Conservation (phyloP, 53 echinoderm and acorn worm species). For the Echinometra lucunter region DNA sequence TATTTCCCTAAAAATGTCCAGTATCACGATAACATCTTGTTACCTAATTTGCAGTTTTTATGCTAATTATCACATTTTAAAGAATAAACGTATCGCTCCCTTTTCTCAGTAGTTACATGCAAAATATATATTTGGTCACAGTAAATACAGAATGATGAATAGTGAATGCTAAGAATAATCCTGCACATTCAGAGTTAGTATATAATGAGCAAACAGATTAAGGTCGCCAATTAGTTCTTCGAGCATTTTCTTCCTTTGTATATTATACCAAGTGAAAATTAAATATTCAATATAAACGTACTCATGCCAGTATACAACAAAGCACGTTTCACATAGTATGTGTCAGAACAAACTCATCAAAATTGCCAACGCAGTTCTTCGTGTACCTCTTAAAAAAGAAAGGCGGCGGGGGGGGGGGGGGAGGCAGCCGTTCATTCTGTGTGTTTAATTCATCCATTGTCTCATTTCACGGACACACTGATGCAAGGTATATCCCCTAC, state of each 20-base stretch:
- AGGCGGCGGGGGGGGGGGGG: too few relatives aligned
- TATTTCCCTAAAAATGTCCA: not conserved
- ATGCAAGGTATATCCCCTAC: too few relatives aligned
- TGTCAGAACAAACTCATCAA: not conserved
- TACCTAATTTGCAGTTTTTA: not conserved
- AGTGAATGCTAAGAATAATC: not conserved
- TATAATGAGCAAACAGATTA: not conserved
- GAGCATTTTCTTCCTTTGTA: not conserved
- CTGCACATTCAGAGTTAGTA: not conserved
- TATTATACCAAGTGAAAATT: too few relatives aligned
- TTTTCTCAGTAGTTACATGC: too few relatives aligned
- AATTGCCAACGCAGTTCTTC: not conserved
- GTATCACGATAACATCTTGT: not conserved
- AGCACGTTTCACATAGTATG: not conserved
- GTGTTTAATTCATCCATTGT: not conserved
- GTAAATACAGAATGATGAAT: not conserved
- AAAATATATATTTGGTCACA: too few relatives aligned
- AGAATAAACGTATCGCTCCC: too few relatives aligned
- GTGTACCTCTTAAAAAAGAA: not conserved
- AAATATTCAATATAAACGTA: too few relatives aligned
- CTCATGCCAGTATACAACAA: not conserved
- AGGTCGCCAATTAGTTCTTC: not conserved
- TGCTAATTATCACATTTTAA: too few relatives aligned
- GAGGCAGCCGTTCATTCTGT: not conserved
- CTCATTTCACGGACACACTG: too few relatives aligned